Percentiles rank a stretch among this genome's conserved stretches.
These are phyloP conservation scores for Agrotis clavis DNA, from an alignment of 2,888 invertebrate species.

Conservation along the genomic window DNA sequence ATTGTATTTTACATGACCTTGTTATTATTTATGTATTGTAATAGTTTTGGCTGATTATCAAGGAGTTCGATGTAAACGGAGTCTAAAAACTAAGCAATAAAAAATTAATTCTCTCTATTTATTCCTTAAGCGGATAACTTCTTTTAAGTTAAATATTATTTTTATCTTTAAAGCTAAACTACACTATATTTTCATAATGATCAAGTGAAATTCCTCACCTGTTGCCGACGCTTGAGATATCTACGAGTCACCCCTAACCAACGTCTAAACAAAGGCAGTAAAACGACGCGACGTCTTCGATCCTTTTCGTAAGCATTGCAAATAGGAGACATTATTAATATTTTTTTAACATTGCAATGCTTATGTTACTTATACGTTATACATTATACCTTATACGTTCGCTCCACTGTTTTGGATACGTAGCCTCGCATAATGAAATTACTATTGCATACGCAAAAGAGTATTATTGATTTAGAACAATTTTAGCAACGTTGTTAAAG, in stretches of 20 bases:
- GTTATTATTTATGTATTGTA: not conserved
- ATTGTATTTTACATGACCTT: not conserved
- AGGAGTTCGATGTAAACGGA: not conserved
- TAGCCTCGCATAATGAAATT: no score
- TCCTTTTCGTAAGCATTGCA: constrained; percentile 27
- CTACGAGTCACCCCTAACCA: not conserved
- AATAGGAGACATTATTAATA: constrained; percentile 18
- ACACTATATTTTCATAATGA: not conserved
- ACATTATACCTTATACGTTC: no score
- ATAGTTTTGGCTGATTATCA: no score
- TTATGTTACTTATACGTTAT: no score
- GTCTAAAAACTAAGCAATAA: not conserved
- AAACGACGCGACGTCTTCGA: not conserved
- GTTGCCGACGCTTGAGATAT: not conserved
- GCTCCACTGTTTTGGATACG: no score
- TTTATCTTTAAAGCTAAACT: not conserved
- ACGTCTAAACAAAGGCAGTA: not conserved
- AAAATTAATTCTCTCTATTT: not conserved
- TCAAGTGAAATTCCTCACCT: constrained; percentile 14
- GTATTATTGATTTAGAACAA: no score
- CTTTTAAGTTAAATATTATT: not conserved
- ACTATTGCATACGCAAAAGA: no score
- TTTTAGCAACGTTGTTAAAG: no score
- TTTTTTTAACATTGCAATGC: not conserved
- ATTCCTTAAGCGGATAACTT: not conserved